Evolutionary conservation across 2,888 invertebrate genomes (phyloP), one percentile per base, ranked within the genome.

Genomic region (Galeruca laticollis): DNA sequence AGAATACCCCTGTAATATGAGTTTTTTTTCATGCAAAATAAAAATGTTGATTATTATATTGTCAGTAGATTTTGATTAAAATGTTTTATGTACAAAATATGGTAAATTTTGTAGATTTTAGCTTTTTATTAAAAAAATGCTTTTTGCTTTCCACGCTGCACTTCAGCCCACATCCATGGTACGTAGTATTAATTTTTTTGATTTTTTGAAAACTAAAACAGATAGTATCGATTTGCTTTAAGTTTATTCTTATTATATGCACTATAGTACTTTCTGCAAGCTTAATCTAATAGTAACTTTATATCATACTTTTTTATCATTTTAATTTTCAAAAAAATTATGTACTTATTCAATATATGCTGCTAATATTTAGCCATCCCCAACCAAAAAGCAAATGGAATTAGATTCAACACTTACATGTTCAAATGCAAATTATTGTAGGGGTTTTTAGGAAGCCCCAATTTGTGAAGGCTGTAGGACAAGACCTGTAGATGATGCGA

Each of bases 161-260:
- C 78, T 80, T 82, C 83, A 86, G 86, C 83, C 85, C 84, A 84
- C 85, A 82, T 84, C 83, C 83, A 85, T 85, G 86, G 86, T 86
- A 86, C 84, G 86, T 86, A 85, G 85, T 81, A 78, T 76, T 81
- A 76, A 77, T 77, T 73, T 72, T 73, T 75, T 75, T 76, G 74
- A 26, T 26, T 47, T 69, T 74, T 73, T 69, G n/a, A 26, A 35
- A 61, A 51, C 26, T 33, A n/a, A 52, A 62, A 52, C 35, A 20
- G 21, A 26, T 61, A 26, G 54, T 26, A 76, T 64, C 31, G 69
- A 69, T 74, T 68, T 13, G 63, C 56, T 68, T 51, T 60, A 31
- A 15, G 18, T 56, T 61, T 51, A 20, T 62, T 62, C 15, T 15
- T 35, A 52, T 60, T 49, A 52, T 62, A 21, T 62, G 52, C 62